Evolutionary conservation across 2,888 invertebrate genomes (phyloP), one percentile per base, ranked within the genome.

Genomic region (Cremastobaeus sp.): DNA sequence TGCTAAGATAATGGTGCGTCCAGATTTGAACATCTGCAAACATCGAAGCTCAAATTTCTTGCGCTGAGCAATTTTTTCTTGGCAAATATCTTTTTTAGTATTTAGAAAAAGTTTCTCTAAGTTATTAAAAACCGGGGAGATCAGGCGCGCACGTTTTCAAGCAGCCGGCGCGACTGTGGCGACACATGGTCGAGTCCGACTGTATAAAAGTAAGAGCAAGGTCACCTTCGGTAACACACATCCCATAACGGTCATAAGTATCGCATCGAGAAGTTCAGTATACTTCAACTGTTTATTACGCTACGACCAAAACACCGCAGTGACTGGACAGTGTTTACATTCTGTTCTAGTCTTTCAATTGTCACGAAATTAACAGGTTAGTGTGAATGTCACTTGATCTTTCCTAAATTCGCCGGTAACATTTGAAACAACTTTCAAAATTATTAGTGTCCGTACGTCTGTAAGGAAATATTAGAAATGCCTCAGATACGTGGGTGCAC

Each of bases 191-290:
- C 41, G 37, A 18, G 32, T 14, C 21, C 50, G 62, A 39, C 52
- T 65, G 37, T 77, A 77, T 78, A 83, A 85, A 86, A 79, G 82
- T 78, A 80, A 83, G 81, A 81, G 77, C 81, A 86, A 86, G 86
- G 86, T 86, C 85, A 85, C 82, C 81, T 84, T 80, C 73, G 57
- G 68, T 71, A 79, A 79, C 82, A 82, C 77, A 80, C 77, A 76
- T 76, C 79, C 78, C 52, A 66, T 70, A 82, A 78, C 82, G 82
- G 83, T 84, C 83, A n/a, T n/a, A n/a, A n/a, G n/a, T n/a, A n/a
- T n/a, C n/a, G n/a, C n/a, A n/a, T n/a, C n/a, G n/a, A n/a, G n/a
- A n/a, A 82, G 79, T 80, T 69, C 54, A 47, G 25, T 57, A 54
- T n/a, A 55, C 48, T 76, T 54, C 43, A 57, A 20, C 30, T 50